Conservation (phyloP, 2,888 invertebrate species). For the Coenonympha arcania region DNA sequence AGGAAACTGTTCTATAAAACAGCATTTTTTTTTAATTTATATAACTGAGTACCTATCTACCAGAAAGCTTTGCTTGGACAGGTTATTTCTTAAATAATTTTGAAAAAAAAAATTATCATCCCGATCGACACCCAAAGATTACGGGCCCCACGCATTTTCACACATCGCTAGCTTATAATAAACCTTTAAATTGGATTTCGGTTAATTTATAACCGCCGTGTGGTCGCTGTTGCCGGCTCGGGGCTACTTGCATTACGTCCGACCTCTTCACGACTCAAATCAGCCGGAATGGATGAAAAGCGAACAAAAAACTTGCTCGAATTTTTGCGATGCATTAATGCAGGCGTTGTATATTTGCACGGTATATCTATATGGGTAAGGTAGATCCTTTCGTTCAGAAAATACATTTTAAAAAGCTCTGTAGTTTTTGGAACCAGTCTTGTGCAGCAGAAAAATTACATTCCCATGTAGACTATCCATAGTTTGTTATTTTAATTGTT, state of each 20-base stretch:
- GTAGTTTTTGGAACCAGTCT: not conserved
- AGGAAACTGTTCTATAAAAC: too few species aligned
- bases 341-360: slow-evolving; percentile 7
- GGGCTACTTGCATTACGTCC: slow-evolving; percentile 63
- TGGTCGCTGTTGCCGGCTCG: slow-evolving; percentile 48
- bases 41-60: too few species aligned
- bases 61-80: too few species aligned
- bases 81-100: not conserved
- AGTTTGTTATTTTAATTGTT: too few species aligned
- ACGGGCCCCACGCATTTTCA: slow-evolving; percentile 30
- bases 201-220: slow-evolving; percentile 48
- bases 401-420: not conserved
- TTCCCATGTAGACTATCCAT: too few species aligned
- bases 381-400: not conserved
- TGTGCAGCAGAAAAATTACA: too few species aligned
- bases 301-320: slow-evolving; percentile 7
- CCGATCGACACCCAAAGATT: slow-evolving; percentile 22
- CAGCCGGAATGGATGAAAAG: slow-evolving; percentile 41
- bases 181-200: slow-evolving; percentile 59
- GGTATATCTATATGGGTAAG: not conserved
- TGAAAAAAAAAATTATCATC: slow-evolving; percentile 1
- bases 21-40: too few species aligned
- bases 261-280: slow-evolving; percentile 50
- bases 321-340: slow-evolving; percentile 17
- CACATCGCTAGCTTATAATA: slow-evolving; percentile 45